phyloP scores from a whole-genome alignment of 2,888 invertebrate species.

The Campoletis raptor region DNA sequence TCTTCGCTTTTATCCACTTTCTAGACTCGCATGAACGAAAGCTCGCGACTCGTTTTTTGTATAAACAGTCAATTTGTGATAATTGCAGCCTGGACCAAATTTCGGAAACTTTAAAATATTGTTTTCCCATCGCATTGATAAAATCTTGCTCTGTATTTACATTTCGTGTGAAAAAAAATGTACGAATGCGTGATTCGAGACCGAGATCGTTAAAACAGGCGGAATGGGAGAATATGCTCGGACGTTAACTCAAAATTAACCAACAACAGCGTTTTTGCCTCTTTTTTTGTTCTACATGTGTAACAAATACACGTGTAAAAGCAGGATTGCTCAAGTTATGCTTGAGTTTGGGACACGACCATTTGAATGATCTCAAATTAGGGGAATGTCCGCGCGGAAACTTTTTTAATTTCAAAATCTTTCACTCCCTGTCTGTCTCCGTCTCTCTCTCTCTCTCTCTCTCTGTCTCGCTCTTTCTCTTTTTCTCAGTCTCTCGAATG shows the following conservation, averaged over 20 bases:
- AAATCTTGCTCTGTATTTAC: conserved; percentile 10
- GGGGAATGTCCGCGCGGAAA: conserved; percentile 78
- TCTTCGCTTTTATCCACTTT: conserved; percentile 67
- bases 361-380: conserved; percentile 77
- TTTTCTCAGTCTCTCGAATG: conserved; percentile 74
- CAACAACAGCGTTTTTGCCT: conserved; percentile 4
- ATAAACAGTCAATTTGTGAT: not conserved
- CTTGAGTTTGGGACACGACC: conserved; percentile 36
- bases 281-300: not conserved
- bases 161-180: not conserved
- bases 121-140: not conserved
- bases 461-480: conserved; percentile 9
- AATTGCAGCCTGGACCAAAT: not conserved
- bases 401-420: conserved; percentile 79
- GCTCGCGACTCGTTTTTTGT: not conserved
- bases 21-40: conserved; percentile 65
- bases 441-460: conserved; percentile 41
- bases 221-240: conserved; percentile 34
- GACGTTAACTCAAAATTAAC: conserved; percentile 39
- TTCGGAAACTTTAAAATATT: not conserved
- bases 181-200: not conserved
- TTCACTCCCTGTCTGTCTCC: conserved; percentile 42
- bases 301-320: not conserved
- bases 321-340: not conserved
- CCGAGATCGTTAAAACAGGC: conserved; percentile 58